Evolutionary conservation across 2,888 invertebrate species (phyloP), one percentile per base, ranked within the genome.

Genomic region (Cataglyphis livida): DNA sequence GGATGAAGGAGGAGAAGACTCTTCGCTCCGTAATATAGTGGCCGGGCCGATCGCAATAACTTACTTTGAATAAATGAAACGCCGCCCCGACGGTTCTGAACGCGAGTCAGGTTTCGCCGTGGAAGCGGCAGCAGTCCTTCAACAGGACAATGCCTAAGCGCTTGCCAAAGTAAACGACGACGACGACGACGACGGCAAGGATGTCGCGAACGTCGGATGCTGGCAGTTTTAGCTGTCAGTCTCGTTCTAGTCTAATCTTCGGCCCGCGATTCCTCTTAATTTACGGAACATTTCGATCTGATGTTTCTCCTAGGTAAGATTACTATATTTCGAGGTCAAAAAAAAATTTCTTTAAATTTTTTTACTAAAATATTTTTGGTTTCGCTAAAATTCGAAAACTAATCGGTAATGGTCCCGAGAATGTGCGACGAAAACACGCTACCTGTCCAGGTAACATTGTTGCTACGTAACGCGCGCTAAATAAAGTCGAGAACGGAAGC

Each of bases 61-160:
- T 94, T 93, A 93, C 93, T 92, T 93, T 93, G 92, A 93, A 93
- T 93, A 93, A 94, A 94, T 93, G 93, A 93, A 94, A 93, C 91
- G 92, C 92, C 92, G 92, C 87, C 89, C 90, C 83, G 89, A 86
- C 89, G 88, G 90, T 90, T 91, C 88, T 91, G 90, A 91, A 91
- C 91, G 89, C 91, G 91, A 93, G 91, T 91, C 93, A 90, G 91
- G 87, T 89, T 91, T 90, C 91, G 89, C 87, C 79, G 85, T 35
- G 32, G 85, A 85, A 86, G 73, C 90, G 88, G 86, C 88, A 89
- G 91, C 88, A 89, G 90, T 92, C 90, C 92, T 84, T 93, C 92
- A 92, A 91, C 90, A 83, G 88, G 91, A 91, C 92, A 92, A 92
- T 91, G 92, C 91, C 92, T 91, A 91, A 90, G 89, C 91, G 83